Percentiles rank a stretch among this genome's conserved stretches.
Conservation (phyloP, 2,797 vertebrate genomes). For the Neomorphus geoffroyi region DNA sequence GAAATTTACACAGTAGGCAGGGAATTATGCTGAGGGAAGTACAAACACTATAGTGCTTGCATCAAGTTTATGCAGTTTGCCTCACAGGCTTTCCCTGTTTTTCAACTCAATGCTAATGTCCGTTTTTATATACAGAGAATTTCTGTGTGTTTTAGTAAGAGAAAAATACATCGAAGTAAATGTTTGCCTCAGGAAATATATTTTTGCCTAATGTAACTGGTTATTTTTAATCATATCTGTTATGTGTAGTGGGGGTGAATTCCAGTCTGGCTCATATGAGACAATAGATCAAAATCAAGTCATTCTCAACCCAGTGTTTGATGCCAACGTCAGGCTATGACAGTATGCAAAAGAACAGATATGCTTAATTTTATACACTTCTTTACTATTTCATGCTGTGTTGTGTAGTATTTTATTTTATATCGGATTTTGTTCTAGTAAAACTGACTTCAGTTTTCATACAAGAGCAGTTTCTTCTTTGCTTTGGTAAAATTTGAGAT, state of each 20-base stretch:
- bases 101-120: conserved; percentile 39
- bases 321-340: conserved; percentile 1
- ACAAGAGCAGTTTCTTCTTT: background rate
- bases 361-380: background rate
- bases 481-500: background rate
- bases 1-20: conserved; percentile 23
- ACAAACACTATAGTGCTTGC: background rate
- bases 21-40: conserved; percentile 2
- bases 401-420: background rate
- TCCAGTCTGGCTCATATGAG: background rate
- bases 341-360: background rate
- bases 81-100: conserved; percentile 18
- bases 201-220: conserved; percentile 50
- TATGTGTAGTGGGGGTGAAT: background rate
- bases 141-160: conserved; percentile 1
- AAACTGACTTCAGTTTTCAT: background rate
- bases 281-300: conserved; percentile 24
- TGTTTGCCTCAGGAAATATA: conserved; percentile 48
- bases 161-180: background rate
- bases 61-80: conserved; percentile 9
- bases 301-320: background rate
- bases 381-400: background rate
- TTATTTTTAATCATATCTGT: conserved; percentile 58
- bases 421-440: background rate
- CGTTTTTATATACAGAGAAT: conserved; percentile 19